phyloP scores from a whole-genome alignment of 2,113 vertebrate species.

The Halichoeres trimaculatus region DNA sequence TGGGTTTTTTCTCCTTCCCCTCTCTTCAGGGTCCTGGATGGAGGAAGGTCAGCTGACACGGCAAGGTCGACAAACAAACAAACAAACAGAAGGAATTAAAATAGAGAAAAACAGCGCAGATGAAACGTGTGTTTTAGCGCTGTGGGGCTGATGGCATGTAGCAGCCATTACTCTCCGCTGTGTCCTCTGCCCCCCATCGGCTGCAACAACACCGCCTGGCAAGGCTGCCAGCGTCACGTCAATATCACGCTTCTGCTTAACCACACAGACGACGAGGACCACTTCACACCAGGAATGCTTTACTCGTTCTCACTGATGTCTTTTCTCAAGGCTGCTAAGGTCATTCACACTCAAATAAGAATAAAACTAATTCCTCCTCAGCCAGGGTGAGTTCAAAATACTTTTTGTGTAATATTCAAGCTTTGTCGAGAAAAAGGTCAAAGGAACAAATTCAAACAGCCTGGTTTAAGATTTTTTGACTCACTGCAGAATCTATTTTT shows the following conservation, averaged over 20 bases:
- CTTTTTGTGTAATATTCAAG: constrained; percentile 22
- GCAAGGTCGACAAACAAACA: constrained; percentile 84
- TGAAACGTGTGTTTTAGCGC: constrained; percentile 67
- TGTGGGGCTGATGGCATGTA: constrained; percentile 69
- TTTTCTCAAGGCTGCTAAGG: constrained; percentile 56
- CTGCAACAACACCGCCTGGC: constrained; percentile 76
- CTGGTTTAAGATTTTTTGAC: constrained; percentile 6
- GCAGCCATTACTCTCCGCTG: constrained; percentile 71
- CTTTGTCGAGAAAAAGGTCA: neutral
- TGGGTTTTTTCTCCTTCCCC: constrained; percentile 20
- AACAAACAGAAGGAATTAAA: constrained; percentile 80
- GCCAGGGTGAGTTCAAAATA: constrained; percentile 43
- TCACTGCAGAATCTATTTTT: neutral
- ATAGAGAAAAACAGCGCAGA: constrained; percentile 74
- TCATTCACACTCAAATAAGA: constrained; percentile 43
- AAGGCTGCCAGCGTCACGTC: constrained; percentile 74
- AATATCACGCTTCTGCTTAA: constrained; percentile 69
- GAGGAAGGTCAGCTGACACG: constrained; percentile 82
- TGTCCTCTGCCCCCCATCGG: constrained; percentile 84
- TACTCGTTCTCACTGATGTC: constrained; percentile 20
- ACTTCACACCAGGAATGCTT: constrained; percentile 58
- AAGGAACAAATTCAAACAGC: neutral
- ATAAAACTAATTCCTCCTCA: constrained; percentile 15
- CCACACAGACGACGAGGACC: constrained; percentile 57
- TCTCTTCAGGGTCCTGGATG: constrained; percentile 69